phyloP scores from a whole-genome alignment of 2,113 vertebrate species.

The Mesitornis unicolor region DNA sequence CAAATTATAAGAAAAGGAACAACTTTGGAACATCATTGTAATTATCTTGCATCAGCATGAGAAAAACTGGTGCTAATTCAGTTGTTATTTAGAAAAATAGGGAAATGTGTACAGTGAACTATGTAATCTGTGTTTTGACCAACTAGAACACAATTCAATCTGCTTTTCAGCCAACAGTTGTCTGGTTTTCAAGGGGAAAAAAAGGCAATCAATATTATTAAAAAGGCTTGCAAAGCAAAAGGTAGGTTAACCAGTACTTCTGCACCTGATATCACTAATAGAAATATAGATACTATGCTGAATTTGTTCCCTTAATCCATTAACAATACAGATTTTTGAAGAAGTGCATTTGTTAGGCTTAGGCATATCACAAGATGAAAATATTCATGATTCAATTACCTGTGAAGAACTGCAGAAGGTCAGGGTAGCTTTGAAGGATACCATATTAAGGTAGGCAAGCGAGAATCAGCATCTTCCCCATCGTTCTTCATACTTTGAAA shows the following conservation, averaged over 20 bases:
- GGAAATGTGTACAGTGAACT: background rate
- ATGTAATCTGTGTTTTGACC: background rate
- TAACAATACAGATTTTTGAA: background rate
- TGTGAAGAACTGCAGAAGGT: background rate
- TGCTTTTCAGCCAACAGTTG: background rate
- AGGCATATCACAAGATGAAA: background rate
- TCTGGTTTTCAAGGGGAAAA: background rate
- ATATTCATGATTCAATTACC: background rate
- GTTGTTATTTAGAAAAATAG: slow-evolving; percentile 19
- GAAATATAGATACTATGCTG: background rate
- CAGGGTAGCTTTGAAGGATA: background rate
- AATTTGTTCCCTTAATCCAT: slow-evolving; percentile 2
- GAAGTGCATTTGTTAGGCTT: background rate
- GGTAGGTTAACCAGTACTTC: background rate
- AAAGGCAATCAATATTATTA: background rate
- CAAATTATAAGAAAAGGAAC: background rate
- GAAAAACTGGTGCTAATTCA: background rate
- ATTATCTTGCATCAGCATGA: background rate
- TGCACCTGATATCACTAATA: background rate
- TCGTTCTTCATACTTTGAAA: background rate
- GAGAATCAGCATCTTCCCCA: background rate
- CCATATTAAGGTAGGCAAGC: background rate
- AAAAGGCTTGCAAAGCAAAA: background rate
- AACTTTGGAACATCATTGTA: background rate
- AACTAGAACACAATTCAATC: background rate